Evolutionary conservation across 1,140 invertebrate genomes (phyloP).

Genomic region (Thereuonema tuberculata): DNA sequence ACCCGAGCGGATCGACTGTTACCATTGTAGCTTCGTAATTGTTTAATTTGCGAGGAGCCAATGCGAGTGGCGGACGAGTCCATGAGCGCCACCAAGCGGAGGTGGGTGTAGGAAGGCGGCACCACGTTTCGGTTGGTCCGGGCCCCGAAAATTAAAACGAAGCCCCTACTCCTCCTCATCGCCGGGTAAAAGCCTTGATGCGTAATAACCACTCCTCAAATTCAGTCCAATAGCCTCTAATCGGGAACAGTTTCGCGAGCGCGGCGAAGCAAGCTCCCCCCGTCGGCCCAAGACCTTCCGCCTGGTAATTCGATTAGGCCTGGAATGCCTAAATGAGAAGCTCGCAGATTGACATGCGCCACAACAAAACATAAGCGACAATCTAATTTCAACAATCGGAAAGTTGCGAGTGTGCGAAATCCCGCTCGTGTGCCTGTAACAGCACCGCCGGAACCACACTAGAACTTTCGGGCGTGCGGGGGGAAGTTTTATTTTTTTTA

Average conservation of each 20-base stretch:
- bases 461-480: too few species aligned
- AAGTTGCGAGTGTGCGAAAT: not conserved
- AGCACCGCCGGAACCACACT: too few species aligned
- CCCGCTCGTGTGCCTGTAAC: too few species aligned
- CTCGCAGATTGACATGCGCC: not conserved
- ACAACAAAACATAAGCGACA: not conserved
- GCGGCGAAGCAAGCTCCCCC: not conserved
- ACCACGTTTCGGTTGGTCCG: not conserved
- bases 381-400: not conserved
- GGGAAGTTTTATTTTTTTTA: too few species aligned
- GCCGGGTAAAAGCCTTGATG: not conserved
- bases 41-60: not conserved
- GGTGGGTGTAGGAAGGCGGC: not conserved
- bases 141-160: not conserved
- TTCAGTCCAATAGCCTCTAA: not conserved
- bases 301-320: conserved; percentile 1
- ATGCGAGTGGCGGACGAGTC: not conserved
- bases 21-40: not conserved
- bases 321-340: not conserved
- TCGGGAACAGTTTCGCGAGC: not conserved
- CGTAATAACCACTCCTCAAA: not conserved
- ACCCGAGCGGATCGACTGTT: too few species aligned
- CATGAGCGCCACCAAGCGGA: not conserved
- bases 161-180: too few species aligned
- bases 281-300: not conserved